These are phyloP conservation scores for Nemoura dubitans DNA, from an alignment of 2,888 invertebrate genomes.

Conservation along the genomic window DNA sequence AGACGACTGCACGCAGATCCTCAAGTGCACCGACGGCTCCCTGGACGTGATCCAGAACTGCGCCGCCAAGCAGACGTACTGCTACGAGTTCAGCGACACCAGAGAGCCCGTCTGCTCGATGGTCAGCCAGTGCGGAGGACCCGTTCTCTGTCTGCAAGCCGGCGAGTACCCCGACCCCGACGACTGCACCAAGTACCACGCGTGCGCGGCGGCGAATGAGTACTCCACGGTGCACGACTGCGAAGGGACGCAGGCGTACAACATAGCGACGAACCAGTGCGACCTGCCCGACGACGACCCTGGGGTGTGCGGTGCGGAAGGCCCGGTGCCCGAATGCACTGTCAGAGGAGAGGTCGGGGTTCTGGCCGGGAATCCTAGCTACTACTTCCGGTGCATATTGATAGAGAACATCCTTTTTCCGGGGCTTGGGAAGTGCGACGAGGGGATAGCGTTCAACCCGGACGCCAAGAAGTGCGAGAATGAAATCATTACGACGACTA, in stretches of 20 bases:
- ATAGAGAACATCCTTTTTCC: background rate
- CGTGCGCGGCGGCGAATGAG: background rate
- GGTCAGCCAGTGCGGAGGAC: background rate
- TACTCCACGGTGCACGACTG: background rate
- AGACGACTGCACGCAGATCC: background rate
- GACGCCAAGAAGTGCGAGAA: background rate
- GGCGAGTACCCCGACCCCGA: slow-evolving; percentile 9
- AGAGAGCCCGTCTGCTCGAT: background rate
- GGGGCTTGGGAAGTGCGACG: background rate
- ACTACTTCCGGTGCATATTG: background rate
- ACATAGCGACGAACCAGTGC: background rate
- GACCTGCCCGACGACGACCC: background rate
- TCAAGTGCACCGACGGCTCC: background rate
- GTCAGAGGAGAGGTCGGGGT: background rate
- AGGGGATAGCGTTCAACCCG: background rate
- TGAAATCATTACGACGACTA: background rate
- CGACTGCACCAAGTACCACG: background rate
- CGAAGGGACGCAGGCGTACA: background rate
- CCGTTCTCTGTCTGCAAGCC: background rate
- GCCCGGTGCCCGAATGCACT: background rate
- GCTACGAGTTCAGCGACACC: background rate
- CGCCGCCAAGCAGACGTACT: background rate
- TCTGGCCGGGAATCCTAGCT: background rate
- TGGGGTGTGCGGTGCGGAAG: background rate
- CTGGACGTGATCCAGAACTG: background rate